Base-by-base conservation (phyloP, 35 echinoderm and acorn worm genomes). In the Diadema setosum region DNA sequence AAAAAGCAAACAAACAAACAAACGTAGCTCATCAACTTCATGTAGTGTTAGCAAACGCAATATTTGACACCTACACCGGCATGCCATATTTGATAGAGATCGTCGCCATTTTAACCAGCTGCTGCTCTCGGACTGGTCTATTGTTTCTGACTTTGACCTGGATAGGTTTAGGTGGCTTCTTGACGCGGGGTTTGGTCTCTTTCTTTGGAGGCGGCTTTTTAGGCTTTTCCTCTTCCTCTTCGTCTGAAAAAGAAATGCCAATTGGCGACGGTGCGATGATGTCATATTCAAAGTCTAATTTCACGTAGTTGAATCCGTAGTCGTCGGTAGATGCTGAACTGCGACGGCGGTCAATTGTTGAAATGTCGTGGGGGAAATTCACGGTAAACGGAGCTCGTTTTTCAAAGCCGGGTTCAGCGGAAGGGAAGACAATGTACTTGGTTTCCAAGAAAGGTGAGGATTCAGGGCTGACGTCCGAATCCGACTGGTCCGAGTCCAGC, bases 361-460 rank as follows among this genome's bases (percentile, higher is more conserved):
- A 70, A 31, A 90, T 81, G 45, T 90, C 88, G 8, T 42, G 17
- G 1, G 88, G 88, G 45, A 90, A 90, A 32, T 61, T 46, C 15
- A 90, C 88, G 23, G 78, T 27, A 50, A 80, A 90, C 12, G 88
- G 88, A 25, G 81, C 58, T 39, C 64, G 82, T 27, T 82, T 64
- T 26, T 58, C 59, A 41, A 43, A 70, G 20, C 69, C 86, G 4
- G 42, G 16, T 18, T 58, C 48, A 8, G 34, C 57, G 5, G 75
- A 46, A 3, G 88, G 88, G 63, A 90, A 90, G 26, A 90, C 88
- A 34, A 90, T 64, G 61, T 90, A 90, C 43, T 81, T 65, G 23
- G 88, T 90, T 70, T 90, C 88, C 39, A 90, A 25, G 63, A 84
- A 90, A 15, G 88, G 81, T 35, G 81, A 83, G 37, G 88, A 83